A percentile compares a stretch with the other conserved stretches of the same genome.
These are phyloP conservation scores for Nomada lathburiana DNA, from an alignment of 2,888 invertebrate species.

Conservation along the genomic window DNA sequence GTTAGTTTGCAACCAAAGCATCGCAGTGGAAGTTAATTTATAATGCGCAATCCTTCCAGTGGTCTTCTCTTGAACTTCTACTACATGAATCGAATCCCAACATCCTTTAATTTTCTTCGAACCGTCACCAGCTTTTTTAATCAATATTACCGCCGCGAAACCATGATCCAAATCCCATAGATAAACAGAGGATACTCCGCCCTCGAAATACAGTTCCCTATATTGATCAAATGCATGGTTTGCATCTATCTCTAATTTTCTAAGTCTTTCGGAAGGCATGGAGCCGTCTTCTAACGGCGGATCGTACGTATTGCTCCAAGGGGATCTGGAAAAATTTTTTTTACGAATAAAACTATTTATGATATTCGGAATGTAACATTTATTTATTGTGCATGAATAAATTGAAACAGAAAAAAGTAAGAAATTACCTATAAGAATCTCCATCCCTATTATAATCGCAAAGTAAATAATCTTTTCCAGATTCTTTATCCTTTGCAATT, in stretches of 20 bases:
- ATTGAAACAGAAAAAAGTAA: not conserved
- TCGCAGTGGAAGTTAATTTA: conserved; percentile 99
- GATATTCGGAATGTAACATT: not conserved
- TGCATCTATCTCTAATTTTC: conserved; percentile 98
- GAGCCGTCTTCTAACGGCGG: conserved; percentile 99
- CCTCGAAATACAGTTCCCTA: conserved; percentile 99
- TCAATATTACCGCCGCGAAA: conserved; percentile 98
- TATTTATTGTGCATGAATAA: not conserved
- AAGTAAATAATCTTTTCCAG: conserved; percentile 98
- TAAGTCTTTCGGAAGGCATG: conserved; percentile 97
- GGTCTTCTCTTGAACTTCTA: conserved; percentile 98
- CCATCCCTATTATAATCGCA: conserved; percentile 99
- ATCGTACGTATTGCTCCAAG: conserved; percentile 99
- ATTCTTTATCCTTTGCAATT: conserved; percentile 97
- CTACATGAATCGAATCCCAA: conserved; percentile 99
- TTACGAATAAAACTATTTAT: not conserved
- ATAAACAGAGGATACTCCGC: conserved; percentile 99
- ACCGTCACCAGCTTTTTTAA: conserved; percentile 99
- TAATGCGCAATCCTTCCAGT: conserved; percentile 98
- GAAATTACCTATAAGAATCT: conserved; percentile 88
- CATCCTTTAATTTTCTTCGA: conserved; percentile 99
- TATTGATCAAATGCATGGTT: conserved; percentile 99
- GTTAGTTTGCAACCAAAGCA: conserved; percentile 99
- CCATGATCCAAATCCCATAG: conserved; percentile 99
- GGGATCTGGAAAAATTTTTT: conserved; percentile 88